Conservation (phyloP, 2,797 vertebrate species). For the Alcedo quadribrachys region DNA sequence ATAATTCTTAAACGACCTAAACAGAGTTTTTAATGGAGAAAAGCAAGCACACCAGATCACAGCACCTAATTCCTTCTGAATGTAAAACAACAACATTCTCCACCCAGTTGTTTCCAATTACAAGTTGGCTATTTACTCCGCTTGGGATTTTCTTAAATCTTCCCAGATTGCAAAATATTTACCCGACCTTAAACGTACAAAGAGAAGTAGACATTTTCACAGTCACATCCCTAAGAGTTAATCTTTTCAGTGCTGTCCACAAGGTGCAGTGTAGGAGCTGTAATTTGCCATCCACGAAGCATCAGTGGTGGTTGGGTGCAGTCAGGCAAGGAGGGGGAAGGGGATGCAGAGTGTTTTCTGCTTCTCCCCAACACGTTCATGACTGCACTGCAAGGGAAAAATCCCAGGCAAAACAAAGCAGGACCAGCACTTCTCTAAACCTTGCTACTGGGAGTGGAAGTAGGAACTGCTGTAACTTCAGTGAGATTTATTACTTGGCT, state of each 20-base stretch:
- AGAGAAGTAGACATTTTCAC: neutral
- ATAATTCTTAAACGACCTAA: neutral
- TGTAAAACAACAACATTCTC: neutral
- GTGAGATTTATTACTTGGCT: neutral
- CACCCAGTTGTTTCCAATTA: slow-evolving; percentile 11
- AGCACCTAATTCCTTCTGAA: neutral
- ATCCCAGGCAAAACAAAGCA: neutral
- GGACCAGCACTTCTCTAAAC: neutral
- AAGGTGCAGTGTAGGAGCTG: neutral
- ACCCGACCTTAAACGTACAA: neutral
- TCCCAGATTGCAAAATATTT: slow-evolving; percentile 51
- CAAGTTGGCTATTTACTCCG: neutral
- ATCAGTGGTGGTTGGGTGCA: neutral
- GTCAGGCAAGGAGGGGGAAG: neutral
- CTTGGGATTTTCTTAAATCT: neutral
- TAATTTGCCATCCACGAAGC: neutral
- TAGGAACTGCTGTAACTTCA: neutral
- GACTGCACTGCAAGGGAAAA: neutral
- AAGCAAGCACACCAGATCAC: neutral
- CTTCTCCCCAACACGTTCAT: neutral
- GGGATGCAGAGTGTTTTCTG: neutral
- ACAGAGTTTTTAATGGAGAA: neutral
- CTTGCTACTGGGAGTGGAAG: neutral
- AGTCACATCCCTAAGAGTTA: neutral
- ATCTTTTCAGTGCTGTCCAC: neutral